Base-by-base conservation (phyloP, 2,888 invertebrate species). In the Esperia sulphurella region DNA sequence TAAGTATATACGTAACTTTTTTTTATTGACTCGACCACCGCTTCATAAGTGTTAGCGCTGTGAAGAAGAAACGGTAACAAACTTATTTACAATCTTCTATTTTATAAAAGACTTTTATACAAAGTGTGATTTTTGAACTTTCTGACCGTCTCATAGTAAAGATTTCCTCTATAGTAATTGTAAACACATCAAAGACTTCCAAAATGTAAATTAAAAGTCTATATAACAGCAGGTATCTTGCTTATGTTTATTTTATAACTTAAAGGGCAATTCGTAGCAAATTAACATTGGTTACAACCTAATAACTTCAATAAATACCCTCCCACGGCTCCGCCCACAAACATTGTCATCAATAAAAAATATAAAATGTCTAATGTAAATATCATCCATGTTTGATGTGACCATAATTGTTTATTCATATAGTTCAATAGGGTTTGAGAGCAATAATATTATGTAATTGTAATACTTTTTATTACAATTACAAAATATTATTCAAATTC, bases 311-410 rank as follows among this genome's bases (percentile, higher is more conserved):
- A 67, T 68, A 70, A 73, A 69, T 55, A 65, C 45, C 66, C 38
- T 14, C 76, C 72, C 64, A 77, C 75, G 59, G n/a, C 14, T 9
- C 52, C 69, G 47, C 73, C 73, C 53, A 73, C 76, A 13, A 28
- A 9, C 14, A 51, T 50, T 47, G 44, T 52, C 49, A 42, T 49
- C 49, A 35, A 37, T 39, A 33, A 28, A 45, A 52, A 55, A 53
- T 50, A 51, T 57, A 49, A 52, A 55, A 58, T 50, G 40, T 9
- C 33, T 28, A 14, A 33, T n/a, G 14, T 8, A 30, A 13, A 5
- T 21, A 21, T 21, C 29, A 45, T 45, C 39, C 31, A 10, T 43
- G 33, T 33, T 31, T 12, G 5, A 31, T 29, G 28, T 10, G 10
- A 28, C 33, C 21, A 14, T 31, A 43, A 42, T 14, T 4, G 33